A percentile compares a stretch with the other conserved stretches of the same genome.
Evolutionary conservation across 2,113 vertebrate genomes (phyloP).

Genomic region (Cavia aperea): DNA sequence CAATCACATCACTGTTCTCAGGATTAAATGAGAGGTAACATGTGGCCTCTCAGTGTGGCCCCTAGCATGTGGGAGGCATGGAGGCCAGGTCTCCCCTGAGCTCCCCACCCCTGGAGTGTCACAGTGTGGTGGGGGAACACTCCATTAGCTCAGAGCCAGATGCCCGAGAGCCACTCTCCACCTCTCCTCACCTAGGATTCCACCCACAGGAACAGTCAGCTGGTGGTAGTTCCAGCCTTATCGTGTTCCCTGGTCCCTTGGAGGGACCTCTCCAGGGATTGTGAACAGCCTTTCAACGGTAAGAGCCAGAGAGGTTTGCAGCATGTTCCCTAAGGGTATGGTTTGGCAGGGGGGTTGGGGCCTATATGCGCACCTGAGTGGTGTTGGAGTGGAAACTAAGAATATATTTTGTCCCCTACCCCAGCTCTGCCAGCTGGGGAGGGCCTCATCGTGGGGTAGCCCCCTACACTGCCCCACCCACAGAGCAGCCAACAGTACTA

Average conservation of each 20-base stretch:
- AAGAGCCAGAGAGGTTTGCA: background rate
- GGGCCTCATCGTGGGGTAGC: background rate
- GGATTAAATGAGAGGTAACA: background rate
- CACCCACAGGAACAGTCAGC: rapidly evolving
- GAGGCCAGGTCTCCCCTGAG: background rate
- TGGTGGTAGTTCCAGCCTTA: background rate
- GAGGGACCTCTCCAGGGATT: background rate
- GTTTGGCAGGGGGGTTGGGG: background rate
- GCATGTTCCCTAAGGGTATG: background rate
- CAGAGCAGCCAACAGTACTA: background rate
- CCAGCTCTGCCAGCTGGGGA: background rate
- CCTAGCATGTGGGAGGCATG: rapidly evolving
- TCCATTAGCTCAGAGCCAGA: background rate
- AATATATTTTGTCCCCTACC: background rate
- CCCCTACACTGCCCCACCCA: rapidly evolving
- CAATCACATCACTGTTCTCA: background rate
- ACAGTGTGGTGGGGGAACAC: background rate
- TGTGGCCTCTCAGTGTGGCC: background rate
- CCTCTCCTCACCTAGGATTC: background rate
- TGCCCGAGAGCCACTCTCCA: rapidly evolving
- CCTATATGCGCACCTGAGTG: background rate
- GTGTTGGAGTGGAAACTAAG: background rate
- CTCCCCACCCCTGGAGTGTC: background rate
- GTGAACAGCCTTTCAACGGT: background rate
- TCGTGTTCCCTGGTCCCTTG: background rate